Evolutionary conservation across 2,113 vertebrate species (phyloP), one percentile per base, ranked within the genome.

Genomic region (Sprattus sprattus): DNA sequence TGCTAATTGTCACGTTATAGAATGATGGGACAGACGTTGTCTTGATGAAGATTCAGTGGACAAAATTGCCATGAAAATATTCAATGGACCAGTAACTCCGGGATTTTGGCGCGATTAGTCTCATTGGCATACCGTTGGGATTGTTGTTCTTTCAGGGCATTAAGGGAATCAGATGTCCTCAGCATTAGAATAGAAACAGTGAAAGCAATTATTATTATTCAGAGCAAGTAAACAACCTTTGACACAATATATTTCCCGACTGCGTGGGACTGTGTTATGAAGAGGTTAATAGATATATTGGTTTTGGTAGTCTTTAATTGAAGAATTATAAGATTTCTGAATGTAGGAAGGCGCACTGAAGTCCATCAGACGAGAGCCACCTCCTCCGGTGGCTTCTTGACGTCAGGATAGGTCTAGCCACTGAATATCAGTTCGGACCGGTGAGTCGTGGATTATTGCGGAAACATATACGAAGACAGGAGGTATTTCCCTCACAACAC

Each of bases 301-400:
- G 71, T 39, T 39, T 32, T 18, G 71, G 20, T 78, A 44, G 28
- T 13, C 71, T 78, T 39, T 15, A 32, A 75, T 75, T 13, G 25
- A 25, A 75, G 25, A 75, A 75, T 75, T 39, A 4, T 54, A 13
- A 60, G 4, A 60, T 60, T 60, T 60, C 20, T 60, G 54, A 60
- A 60, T 60, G 54, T 20, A 22, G 22, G 54, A 60, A 60, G 54
- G 71, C 25, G 28, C 71, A 78, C 71, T 78, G 71, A 78, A 39
- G 71, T 39, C 71, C 45, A 25, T 6, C 50, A n/a, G 86, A 32
- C 45, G 52, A 64, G 50, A 81, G 64, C 80, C 78, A 75, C 83
- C 80, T 71, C 80, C 83, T 82, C 57, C 46, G 80, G 81, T 71
- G 83, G 80, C 60, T 67, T 84, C 57, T 75, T 87, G 86, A 84